A percentile compares a stretch with the other conserved stretches of the same genome.
phyloP scores from a whole-genome alignment of 2,888 invertebrate genomes.

The Lomographa bimaculata region DNA sequence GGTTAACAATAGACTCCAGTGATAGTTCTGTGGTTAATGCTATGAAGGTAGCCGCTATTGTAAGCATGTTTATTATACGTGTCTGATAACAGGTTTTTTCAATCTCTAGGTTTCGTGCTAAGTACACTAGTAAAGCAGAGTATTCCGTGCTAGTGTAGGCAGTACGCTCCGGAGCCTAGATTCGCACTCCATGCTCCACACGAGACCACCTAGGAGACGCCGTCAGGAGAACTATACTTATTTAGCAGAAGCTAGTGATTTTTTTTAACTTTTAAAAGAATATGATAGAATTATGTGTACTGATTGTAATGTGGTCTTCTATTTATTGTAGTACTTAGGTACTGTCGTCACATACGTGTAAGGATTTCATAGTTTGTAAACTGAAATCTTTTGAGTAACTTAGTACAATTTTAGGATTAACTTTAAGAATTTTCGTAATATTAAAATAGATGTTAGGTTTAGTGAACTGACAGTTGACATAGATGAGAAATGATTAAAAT shows the following conservation, averaged over 20 bases:
- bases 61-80: conserved; percentile 59
- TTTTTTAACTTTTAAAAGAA: conserved; percentile 60
- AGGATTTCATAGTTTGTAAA: conserved; percentile 68
- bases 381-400: conserved; percentile 45
- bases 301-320: conserved; percentile 79
- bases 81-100: conserved; percentile 76
- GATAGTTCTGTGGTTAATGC: conserved; percentile 72
- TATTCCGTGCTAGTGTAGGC: conserved; percentile 82
- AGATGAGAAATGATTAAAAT: conserved; percentile 52
- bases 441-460: conserved; percentile 68
- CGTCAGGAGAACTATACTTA: conserved; percentile 75
- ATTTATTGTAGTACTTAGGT: conserved; percentile 83
- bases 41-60: conserved; percentile 69
- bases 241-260: conserved; percentile 70
- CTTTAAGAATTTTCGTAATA: conserved; percentile 60
- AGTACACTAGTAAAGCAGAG: conserved; percentile 83
- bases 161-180: conserved; percentile 83
- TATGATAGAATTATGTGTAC: conserved; percentile 71
- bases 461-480: conserved; percentile 50
- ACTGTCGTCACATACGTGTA: conserved; percentile 75
- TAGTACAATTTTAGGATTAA: conserved; percentile 77
- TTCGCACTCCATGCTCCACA: conserved; percentile 77
- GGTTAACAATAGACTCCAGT: conserved; percentile 30
- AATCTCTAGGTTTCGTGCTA: conserved; percentile 84
- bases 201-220: conserved; percentile 78